Conservation (phyloP, 2,888 invertebrate genomes). For the Amaurobius ferox region DNA sequence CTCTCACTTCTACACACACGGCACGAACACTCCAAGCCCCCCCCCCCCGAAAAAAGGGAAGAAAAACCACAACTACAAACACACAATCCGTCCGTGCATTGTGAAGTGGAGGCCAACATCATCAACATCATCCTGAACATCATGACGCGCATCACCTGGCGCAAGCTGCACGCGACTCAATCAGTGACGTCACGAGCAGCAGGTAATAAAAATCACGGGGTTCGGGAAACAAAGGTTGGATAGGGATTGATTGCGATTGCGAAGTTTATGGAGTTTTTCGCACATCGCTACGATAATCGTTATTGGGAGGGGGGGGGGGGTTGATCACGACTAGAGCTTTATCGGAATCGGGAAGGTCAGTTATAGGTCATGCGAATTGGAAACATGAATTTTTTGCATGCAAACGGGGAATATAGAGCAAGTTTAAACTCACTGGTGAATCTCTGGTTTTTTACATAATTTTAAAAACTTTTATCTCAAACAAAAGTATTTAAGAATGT, state of each 20-base stretch:
- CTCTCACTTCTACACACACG: background rate
- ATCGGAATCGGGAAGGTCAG: background rate
- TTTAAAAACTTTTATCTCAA: too few relatives aligned
- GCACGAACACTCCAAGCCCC: background rate
- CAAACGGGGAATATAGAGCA: too few relatives aligned
- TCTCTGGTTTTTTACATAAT: too few relatives aligned
- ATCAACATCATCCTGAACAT: background rate
- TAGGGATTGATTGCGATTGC: background rate
- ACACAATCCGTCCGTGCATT: background rate
- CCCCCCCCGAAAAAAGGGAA: background rate
- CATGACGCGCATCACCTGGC: constrained; percentile 62
- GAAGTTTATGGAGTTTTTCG: background rate
- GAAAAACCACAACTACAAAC: background rate
- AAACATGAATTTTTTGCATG: too few relatives aligned
- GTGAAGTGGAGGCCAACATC: constrained; percentile 7
- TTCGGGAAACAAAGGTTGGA: background rate
- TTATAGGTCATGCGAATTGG: background rate
- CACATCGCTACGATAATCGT: background rate
- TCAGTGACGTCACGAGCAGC: constrained; percentile 45
- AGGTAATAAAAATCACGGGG: constrained; percentile 17
- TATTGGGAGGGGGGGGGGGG: background rate
- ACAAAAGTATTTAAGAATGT: too few relatives aligned
- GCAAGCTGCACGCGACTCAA: constrained; percentile 43
- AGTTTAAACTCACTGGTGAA: too few relatives aligned
- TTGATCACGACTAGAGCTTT: background rate